Conservation (phyloP, 2,797 vertebrate genomes). For the Argyrosomus regius region DNA sequence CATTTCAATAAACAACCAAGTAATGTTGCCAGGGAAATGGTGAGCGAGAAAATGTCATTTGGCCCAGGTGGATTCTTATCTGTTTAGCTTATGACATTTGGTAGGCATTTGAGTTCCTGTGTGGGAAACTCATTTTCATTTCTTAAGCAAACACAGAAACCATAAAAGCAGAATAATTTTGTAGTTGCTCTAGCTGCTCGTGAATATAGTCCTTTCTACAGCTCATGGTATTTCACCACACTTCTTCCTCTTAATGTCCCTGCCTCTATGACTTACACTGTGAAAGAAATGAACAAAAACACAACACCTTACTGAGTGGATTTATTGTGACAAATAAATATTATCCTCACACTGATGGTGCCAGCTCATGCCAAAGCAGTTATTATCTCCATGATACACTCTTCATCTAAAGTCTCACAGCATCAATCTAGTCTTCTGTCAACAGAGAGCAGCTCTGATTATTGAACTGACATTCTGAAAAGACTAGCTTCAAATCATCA, state of each 20-base stretch:
- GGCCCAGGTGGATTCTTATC: constrained; percentile 47
- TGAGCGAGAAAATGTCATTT: constrained; percentile 57
- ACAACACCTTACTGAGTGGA: not conserved
- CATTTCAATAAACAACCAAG: constrained; percentile 53
- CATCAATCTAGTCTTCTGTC: constrained; percentile 42
- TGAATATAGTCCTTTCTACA: constrained; percentile 1
- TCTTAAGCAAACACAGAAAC: constrained; percentile 32
- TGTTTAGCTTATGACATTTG: constrained; percentile 54
- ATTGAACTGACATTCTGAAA: constrained; percentile 37
- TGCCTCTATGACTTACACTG: not conserved
- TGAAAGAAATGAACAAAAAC: constrained; percentile 12
- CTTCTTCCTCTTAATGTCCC: not conserved
- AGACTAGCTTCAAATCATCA: constrained; percentile 38
- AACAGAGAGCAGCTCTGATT: constrained; percentile 23
- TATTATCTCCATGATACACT: constrained; percentile 36
- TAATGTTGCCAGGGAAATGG: constrained; percentile 35
- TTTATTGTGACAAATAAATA: constrained; percentile 46
- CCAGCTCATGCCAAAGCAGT: constrained; percentile 16
- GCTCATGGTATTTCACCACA: not conserved
- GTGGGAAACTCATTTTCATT: constrained; percentile 34
- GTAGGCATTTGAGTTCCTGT: constrained; percentile 16
- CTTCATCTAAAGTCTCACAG: constrained; percentile 41
- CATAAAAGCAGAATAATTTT: constrained; percentile 10
- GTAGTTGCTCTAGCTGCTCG: constrained; percentile 8
- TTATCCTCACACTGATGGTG: constrained; percentile 25